These are phyloP conservation scores for Ericerus pela DNA, from an alignment of 1,140 invertebrate genomes.

Conservation along the genomic window DNA sequence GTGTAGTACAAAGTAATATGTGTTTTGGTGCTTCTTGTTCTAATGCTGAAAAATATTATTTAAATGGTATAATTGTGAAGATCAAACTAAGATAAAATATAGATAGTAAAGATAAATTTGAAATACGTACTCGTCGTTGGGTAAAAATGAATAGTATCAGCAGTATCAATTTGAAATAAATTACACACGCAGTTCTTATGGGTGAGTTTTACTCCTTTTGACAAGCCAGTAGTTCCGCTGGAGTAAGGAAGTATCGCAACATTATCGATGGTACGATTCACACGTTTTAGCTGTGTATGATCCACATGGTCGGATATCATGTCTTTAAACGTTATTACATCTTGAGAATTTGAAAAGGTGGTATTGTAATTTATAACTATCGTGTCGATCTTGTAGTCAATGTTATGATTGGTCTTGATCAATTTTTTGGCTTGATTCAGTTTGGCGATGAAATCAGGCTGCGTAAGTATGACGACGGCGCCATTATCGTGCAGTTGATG, in stretches of 20 bases:
- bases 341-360: not conserved
- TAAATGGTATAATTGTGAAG: too few relatives aligned
- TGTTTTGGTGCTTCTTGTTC: too few relatives aligned
- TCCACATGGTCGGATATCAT: conserved; percentile 15
- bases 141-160: not conserved
- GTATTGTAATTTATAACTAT: conserved; percentile 3
- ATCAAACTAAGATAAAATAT: too few relatives aligned
- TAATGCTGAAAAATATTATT: too few relatives aligned
- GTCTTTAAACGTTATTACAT: not conserved
- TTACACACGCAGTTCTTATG: conserved; percentile 41
- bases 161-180: not conserved
- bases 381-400: conserved; percentile 9
- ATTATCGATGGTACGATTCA: conserved; percentile 20
- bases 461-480: conserved; percentile 50
- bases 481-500: conserved; percentile 48
- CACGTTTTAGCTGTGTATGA: not conserved
- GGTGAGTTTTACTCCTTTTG: conserved; percentile 73
- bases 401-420: conserved; percentile 32
- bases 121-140: conserved; percentile 14
- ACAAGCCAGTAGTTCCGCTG: conserved; percentile 60
- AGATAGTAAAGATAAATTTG: too few relatives aligned
- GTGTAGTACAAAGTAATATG: too few relatives aligned
- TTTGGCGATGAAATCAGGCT: conserved; percentile 32
- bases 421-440: conserved; percentile 33
- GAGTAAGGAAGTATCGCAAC: conserved; percentile 36